Evolutionary conservation across 2,113 vertebrate species (phyloP), one percentile per base, ranked within the genome.

Genomic region (Rana temporaria): DNA sequence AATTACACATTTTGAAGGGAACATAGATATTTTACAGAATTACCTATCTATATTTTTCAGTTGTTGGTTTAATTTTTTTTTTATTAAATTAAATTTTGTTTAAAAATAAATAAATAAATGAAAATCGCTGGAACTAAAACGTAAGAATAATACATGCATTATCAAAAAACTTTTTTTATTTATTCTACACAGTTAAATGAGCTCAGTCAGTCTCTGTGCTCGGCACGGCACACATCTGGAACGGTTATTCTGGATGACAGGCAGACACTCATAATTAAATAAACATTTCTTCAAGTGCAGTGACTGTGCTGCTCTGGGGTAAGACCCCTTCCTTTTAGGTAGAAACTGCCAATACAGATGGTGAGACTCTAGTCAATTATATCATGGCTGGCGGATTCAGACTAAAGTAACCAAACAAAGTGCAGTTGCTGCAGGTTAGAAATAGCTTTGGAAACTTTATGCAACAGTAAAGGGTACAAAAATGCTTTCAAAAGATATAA

Each of bases 211-310:
- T 24, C 1, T 71, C 6, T 71, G 14, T 55, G 20, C 48, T 71
- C 19, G 53, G 22, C 69, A 62, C 18, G 9, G 8, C 32, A 34
- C 64, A 71, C 73, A 76, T 76, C 73, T 76, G 73, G 73, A 76
- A 62, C 42, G 57, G 22, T 42, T 76, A 38, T 76, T 60, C 32
- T 62, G 42, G 57, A 62, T 76, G n/a, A 76, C 57, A 76, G 18
- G 32, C 66, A 38, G 73, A 62, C 57, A n/a, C 20, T 34, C 57
- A 62, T 38, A 76, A 76, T 76, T 42, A 76, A 62, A 63, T 76
- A 62, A 62, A 62, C 30, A 22, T 4, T 57, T 57, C 26, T 57
- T 1, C 34, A 38, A 42, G 15, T 38, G 6, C n/a, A n/a, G 17
- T 68, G 65, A 42, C 65, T 42, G 16, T 26, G 7, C 19, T 8